These are phyloP conservation scores for Drosophila phalerata DNA, from an alignment of 2,888 invertebrate genomes.

Conservation along the genomic window DNA sequence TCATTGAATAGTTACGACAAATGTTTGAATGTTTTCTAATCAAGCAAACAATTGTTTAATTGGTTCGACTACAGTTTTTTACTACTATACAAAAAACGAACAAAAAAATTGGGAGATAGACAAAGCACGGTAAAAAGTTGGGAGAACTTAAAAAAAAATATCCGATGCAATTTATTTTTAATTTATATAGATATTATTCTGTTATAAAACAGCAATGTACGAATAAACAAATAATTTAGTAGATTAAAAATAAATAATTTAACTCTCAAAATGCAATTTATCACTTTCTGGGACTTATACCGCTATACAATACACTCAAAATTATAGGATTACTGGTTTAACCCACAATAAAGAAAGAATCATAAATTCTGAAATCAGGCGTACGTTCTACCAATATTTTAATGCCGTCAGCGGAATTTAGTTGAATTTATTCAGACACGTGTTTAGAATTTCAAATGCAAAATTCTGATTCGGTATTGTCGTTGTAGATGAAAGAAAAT, in stretches of 20 bases:
- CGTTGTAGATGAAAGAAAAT: conserved; percentile 47
- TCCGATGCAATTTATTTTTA: too few relatives aligned
- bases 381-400: conserved; percentile 49
- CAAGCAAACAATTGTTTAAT: neutral
- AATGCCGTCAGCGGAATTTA: conserved; percentile 66
- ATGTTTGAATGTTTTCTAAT: neutral
- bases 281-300: conserved; percentile 2
- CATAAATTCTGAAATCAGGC: conserved; percentile 50
- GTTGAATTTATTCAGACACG: conserved; percentile 61
- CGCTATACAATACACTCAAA: neutral
- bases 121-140: neutral
- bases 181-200: too few relatives aligned
- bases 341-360: conserved; percentile 49
- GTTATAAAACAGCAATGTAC: neutral
- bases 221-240: neutral
- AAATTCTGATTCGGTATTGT: conserved; percentile 21
- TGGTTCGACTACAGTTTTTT: neutral
- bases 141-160: neutral
- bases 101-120: neutral
- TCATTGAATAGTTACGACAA: conserved; percentile 4
- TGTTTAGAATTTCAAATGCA: conserved; percentile 51
- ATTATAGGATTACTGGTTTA: conserved; percentile 49
- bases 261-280: conserved; percentile 4
- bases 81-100: neutral
- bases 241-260: neutral